These are phyloP conservation scores for Betta splendens DNA, from an alignment of 2,797 vertebrate species.

Conservation along the genomic window DNA sequence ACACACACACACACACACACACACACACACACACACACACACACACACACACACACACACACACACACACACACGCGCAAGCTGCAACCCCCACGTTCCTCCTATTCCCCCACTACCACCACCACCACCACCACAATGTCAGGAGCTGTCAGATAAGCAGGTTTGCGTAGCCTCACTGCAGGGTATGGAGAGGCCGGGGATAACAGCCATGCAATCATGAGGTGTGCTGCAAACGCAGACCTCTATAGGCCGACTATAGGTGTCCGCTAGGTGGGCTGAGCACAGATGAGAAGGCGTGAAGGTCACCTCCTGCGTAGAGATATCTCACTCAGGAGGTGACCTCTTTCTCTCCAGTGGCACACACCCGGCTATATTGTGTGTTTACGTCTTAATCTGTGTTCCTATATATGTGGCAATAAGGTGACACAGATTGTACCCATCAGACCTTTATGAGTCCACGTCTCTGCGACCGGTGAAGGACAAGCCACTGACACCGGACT, in stretches of 20 bases:
- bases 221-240: conserved; percentile 56
- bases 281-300: conserved; percentile 25
- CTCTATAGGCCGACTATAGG: conserved; percentile 56
- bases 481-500: conserved; percentile 68
- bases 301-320: too few species aligned
- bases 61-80: conserved; percentile 10
- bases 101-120: conserved; percentile 42
- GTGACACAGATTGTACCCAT: conserved; percentile 43
- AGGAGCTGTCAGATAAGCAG: conserved; percentile 82
- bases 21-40: too few species aligned
- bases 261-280: conserved; percentile 38
- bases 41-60: conserved; percentile 6
- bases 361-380: conserved; percentile 28
- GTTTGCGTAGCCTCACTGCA: conserved; percentile 73
- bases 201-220: conserved; percentile 76
- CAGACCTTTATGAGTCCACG: conserved; percentile 49
- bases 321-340: conserved; percentile 69
- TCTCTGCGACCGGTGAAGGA: conserved; percentile 78
- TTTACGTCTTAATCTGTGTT: conserved; percentile 60
- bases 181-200: conserved; percentile 67
- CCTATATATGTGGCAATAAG: conserved; percentile 48
- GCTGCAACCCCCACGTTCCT: conserved; percentile 9
- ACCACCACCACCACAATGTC: conserved; percentile 70
- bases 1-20: conserved; percentile 7
- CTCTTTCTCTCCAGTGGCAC: conserved; percentile 29